Percentiles rank a stretch among this genome's conserved stretches.
These are phyloP conservation scores for Anastatus disparis DNA, from an alignment of 1,140 invertebrate species.

Conservation along the genomic window DNA sequence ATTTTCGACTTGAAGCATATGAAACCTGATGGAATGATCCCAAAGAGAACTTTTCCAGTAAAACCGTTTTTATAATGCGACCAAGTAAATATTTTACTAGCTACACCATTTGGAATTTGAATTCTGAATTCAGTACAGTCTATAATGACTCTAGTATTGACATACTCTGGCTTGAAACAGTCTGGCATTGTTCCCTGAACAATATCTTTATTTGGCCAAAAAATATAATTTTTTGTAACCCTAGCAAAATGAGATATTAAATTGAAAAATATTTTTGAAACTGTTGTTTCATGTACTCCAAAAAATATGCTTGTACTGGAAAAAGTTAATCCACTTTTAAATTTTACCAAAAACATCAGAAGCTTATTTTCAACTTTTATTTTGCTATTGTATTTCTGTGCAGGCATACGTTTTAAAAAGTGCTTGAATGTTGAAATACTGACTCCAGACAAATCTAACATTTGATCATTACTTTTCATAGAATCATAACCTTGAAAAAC, in stretches of 20 bases:
- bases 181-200: not conserved
- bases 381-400: not conserved
- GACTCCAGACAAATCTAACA: too few species aligned
- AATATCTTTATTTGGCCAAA: not conserved
- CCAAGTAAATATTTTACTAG: not conserved
- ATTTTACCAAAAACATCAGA: not conserved
- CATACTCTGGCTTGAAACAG: conserved; percentile 1
- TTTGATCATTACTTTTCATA: too few species aligned
- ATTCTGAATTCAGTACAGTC: conserved; percentile 14
- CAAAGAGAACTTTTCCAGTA: conserved; percentile 41
- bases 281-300: not conserved
- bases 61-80: conserved; percentile 16
- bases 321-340: not conserved
- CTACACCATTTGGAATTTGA: conserved; percentile 19
- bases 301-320: not conserved
- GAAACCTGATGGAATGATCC: conserved; percentile 33
- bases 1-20: conserved; percentile 40
- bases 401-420: too few species aligned
- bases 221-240: not conserved
- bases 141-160: conserved; percentile 18
- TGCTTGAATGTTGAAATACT: too few species aligned
- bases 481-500: too few species aligned
- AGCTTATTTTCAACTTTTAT: not conserved
- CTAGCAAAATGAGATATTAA: not conserved
- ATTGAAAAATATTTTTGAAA: not conserved